These are phyloP conservation scores for Scolanthus callimorphus DNA, from an alignment of 92 coral and sea anemone genomes.

Conservation along the genomic window DNA sequence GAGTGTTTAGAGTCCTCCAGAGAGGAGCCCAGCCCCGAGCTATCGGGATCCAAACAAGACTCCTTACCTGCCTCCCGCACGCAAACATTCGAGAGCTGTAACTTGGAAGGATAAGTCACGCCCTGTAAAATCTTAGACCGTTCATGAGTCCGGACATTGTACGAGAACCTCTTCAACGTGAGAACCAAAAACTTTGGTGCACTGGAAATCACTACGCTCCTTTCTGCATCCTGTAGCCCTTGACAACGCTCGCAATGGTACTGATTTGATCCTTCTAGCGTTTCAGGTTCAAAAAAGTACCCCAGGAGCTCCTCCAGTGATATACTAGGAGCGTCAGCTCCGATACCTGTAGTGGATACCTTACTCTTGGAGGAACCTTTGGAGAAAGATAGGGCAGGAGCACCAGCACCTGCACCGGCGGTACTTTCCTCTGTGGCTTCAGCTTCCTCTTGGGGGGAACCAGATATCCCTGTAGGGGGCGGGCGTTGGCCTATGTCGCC, in stretches of 20 bases:
- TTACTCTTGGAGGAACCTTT: constrained; percentile 31
- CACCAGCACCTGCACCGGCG: constrained; percentile 27
- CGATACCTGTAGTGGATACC: constrained; percentile 37
- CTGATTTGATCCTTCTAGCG: constrained; percentile 80
- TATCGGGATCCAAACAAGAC: background rate
- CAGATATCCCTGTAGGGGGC: constrained; percentile 33
- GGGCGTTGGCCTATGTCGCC: constrained; percentile 77
- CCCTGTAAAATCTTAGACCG: constrained; percentile 86
- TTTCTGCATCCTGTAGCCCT: constrained; percentile 87
- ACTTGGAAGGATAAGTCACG: constrained; percentile 69
- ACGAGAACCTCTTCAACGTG: constrained; percentile 86
- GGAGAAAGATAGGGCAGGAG: constrained; percentile 31
- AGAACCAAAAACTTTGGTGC: constrained; percentile 77
- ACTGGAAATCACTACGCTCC: constrained; percentile 75
- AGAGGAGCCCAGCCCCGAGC: background rate
- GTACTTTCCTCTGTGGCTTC: constrained; percentile 42
- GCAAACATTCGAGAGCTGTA: constrained; percentile 49
- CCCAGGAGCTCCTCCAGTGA: constrained; percentile 74
- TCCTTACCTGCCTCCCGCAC: constrained; percentile 3
- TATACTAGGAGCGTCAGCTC: constrained; percentile 42
- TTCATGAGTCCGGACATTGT: constrained; percentile 78
- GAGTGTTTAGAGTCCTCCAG: background rate
- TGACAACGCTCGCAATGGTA: constrained; percentile 91
- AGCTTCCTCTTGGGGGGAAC: constrained; percentile 38
- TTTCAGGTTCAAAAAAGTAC: constrained; percentile 89